A percentile compares a stretch with the other conserved stretches of the same genome.
These are phyloP conservation scores for zebrafish (Danio rerio) DNA, from an alignment of 2,113 vertebrate genomes.

Conservation along the genomic window GRCz12tu NC_133194.1:38462501-38463000, in stretches of 20 bases:
- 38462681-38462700: too few species aligned
- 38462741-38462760: neutral
- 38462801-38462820: neutral
- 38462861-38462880: slow-evolving; percentile 38
- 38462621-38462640: too few species aligned
- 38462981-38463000: slow-evolving; percentile 66
- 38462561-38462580: too few species aligned
- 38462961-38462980: slow-evolving; percentile 68
- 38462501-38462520: too few species aligned
- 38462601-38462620: too few species aligned
- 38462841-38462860: slow-evolving; percentile 32
- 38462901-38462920: slow-evolving; percentile 52
- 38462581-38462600: too few species aligned
- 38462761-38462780: neutral
- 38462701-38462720: too few species aligned
- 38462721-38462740: too few species aligned
- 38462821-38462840: neutral
- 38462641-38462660: too few species aligned
- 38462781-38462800: neutral
- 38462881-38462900: slow-evolving; percentile 52
- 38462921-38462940: slow-evolving; percentile 72
- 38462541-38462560: too few species aligned
- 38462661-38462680: too few species aligned
- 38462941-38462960: slow-evolving; percentile 68
- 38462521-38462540: too few species aligned